Evolutionary conservation across 2,113 vertebrate genomes (phyloP), one percentile per base, ranked within the genome.

Genomic region (Etheostoma cragini): DNA sequence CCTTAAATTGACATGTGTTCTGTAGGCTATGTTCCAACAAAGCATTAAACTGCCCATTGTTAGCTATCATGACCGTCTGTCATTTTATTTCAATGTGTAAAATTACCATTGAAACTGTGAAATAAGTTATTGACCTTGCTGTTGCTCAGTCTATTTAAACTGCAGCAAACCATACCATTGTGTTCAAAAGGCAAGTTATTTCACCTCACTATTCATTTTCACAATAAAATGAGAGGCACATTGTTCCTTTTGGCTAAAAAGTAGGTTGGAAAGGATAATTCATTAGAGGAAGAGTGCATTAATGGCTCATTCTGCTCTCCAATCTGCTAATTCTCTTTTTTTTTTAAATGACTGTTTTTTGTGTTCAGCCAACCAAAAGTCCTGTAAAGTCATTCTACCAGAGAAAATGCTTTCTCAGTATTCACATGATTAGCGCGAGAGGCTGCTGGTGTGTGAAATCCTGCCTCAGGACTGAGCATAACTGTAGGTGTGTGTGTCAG

Each of bases 361-460:
- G 30, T 33, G 46, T 1, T 46, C 24, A 8, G 1, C 14, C 4
- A 21, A 22, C 19, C 19, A 33, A 12, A 58, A 15, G 64, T 80
- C 42, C 13, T 66, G 61, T 30, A 10, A 68, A 80, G 16, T 67
- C 47, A 26, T 19, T 54, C 13, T 6, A 8, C n/a, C 63, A 15
- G 57, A 42, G 53, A 5, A 0, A 71, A 61, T 1, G 54, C 76
- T 65, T 64, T 0, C 6, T 76, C 82, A 71, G 87, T 57, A 53
- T 72, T 83, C 66, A 64, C 82, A 19, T 67, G 73, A 83, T 0
- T 57, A 57, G 57, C 7, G 35, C 0, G 3, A 50, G 78, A 49
- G 14, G 58, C 49, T 0, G 12, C 62, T 22, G 42, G 7, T 38
- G 61, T 79, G 61, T 73, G 45, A 62, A 5, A n/a, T 52, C 61